Percentiles rank a stretch among this genome's conserved stretches.
These are phyloP conservation scores for Coptotermes formosanus DNA, from an alignment of 1,140 invertebrate genomes.

Conservation along the genomic window DNA sequence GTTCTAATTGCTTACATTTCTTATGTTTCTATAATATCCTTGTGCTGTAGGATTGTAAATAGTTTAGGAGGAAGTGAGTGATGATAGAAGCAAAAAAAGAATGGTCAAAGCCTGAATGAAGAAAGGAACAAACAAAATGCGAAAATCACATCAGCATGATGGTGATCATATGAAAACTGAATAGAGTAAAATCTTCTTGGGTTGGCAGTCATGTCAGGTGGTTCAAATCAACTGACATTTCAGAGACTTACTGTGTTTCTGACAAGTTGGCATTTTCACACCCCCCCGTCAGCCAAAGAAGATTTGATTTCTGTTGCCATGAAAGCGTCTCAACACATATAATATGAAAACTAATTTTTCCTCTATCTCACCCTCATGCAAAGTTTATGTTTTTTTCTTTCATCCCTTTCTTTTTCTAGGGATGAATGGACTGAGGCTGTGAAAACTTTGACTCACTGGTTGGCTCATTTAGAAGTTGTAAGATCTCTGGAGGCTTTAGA, in stretches of 20 bases:
- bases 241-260: too few species aligned
- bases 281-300: too few species aligned
- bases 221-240: too few species aligned
- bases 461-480: conserved; percentile 24
- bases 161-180: background rate
- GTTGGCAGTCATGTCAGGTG: too few species aligned
- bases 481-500: conserved; percentile 3
- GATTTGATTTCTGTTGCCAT: too few species aligned
- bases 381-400: too few species aligned
- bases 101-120: background rate
- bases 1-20: background rate
- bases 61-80: too few species aligned
- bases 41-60: background rate
- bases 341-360: background rate
- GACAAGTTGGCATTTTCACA: too few species aligned
- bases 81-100: too few species aligned
- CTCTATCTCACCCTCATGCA: background rate
- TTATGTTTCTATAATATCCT: background rate
- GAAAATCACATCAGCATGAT: background rate
- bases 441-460: conserved; percentile 21
- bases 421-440: conserved; percentile 23
- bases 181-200: too few species aligned
- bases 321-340: too few species aligned
- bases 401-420: background rate
- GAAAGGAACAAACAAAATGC: background rate